These are phyloP conservation scores for Nipponacmea schrenckii DNA, from an alignment of 2,888 invertebrate genomes.

Conservation along the genomic window DNA sequence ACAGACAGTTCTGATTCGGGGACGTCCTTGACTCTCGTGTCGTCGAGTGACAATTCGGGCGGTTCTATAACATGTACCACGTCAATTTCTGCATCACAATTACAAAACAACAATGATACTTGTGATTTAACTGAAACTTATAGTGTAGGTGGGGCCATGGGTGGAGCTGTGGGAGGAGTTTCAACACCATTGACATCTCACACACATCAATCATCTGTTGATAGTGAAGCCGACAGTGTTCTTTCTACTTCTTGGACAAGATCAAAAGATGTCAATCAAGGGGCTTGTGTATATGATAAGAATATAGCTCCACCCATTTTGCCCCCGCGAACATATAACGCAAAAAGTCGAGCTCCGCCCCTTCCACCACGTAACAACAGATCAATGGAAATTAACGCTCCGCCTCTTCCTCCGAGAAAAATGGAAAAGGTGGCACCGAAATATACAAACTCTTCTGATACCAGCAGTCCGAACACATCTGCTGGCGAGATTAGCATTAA, in stretches of 20 bases:
- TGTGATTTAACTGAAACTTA: constrained; percentile 10
- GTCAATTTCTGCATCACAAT: constrained; percentile 1
- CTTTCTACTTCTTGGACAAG: constrained; percentile 12
- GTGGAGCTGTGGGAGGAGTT: constrained; percentile 13
- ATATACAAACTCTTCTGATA: constrained; percentile 15
- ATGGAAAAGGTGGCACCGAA: constrained; percentile 38
- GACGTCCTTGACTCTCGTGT: constrained; percentile 40
- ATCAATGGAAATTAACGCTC: constrained; percentile 39
- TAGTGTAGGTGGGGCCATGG: constrained; percentile 7
- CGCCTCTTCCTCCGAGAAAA: constrained; percentile 54
- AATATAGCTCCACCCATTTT: constrained; percentile 46
- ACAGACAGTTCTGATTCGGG: constrained; percentile 35
- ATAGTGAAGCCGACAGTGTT: constrained; percentile 9
- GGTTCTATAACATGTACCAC: constrained; percentile 36
- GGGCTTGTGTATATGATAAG: neutral
- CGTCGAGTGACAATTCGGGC: constrained; percentile 54
- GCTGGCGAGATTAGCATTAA: constrained; percentile 13
- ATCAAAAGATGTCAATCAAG: constrained; percentile 5
- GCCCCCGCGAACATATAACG: constrained; percentile 56
- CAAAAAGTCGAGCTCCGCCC: constrained; percentile 47
- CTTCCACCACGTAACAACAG: constrained; percentile 47
- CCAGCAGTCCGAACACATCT: constrained; percentile 14
- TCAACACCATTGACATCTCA: constrained; percentile 10
- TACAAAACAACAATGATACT: constrained; percentile 17
- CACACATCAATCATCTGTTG: constrained; percentile 13